Evolutionary conservation across 2,888 invertebrate species (phyloP).

Genomic region (Drosophila eohydei): DNA sequence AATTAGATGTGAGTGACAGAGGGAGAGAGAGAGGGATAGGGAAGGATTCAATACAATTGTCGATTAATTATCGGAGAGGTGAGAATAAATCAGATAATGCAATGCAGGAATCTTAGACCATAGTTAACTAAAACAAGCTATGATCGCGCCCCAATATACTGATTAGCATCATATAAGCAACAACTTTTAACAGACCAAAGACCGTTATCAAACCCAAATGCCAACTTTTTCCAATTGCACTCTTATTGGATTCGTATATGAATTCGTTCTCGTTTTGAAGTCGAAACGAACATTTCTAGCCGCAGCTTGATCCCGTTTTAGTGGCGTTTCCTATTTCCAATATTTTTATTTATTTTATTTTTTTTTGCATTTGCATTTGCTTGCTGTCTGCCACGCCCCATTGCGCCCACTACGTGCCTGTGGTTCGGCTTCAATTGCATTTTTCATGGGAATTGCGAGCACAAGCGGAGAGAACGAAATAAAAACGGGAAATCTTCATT

Average conservation of each 20-base stretch:
- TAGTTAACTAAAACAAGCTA: too few relatives aligned
- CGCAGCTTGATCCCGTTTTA: neutral
- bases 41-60: neutral
- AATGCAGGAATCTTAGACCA: neutral
- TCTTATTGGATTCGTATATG: neutral
- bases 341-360: neutral
- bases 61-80: neutral
- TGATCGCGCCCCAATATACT: too few relatives aligned
- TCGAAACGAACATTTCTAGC: neutral
- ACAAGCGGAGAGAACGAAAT: conserved; percentile 31
- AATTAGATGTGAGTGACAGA: neutral
- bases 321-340: conserved; percentile 3
- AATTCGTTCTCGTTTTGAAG: neutral
- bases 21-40: neutral
- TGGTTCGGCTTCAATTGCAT: conserved; percentile 71
- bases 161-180: neutral
- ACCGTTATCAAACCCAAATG: neutral
- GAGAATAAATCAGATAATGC: neutral
- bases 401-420: conserved; percentile 54
- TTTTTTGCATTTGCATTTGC: conserved; percentile 1
- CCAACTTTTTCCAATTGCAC: neutral
- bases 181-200: neutral
- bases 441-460: conserved; percentile 64
- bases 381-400: conserved; percentile 44
- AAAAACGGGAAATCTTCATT: conserved; percentile 57